phyloP scores from a whole-genome alignment of 2,113 vertebrate genomes.

The Elachura formosa region DNA sequence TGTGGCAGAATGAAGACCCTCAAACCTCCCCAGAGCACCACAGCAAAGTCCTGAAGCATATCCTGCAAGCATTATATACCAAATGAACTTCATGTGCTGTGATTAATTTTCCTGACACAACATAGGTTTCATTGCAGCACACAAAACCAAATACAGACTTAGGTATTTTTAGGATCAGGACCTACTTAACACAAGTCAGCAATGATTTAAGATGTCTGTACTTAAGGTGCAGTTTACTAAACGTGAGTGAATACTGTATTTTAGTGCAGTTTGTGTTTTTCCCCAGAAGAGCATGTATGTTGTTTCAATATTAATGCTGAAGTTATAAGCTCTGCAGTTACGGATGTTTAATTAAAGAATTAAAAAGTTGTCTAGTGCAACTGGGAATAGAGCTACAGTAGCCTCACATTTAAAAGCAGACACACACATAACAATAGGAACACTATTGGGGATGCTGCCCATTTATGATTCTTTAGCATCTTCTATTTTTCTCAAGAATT shows the following conservation, averaged over 20 bases:
- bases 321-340: neutral
- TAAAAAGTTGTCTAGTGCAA: neutral
- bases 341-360: conserved; percentile 3
- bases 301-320: neutral
- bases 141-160: conserved; percentile 6
- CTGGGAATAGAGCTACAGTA: neutral
- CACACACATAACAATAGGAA: neutral
- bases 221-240: neutral
- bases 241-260: neutral
- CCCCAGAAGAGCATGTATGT: neutral
- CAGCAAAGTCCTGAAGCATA: neutral
- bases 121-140: neutral
- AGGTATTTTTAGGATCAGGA: neutral
- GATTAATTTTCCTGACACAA: conserved; percentile 9
- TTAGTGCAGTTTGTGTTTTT: neutral
- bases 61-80: neutral
- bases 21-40: neutral
- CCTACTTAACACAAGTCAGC: neutral
- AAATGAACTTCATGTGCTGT: neutral
- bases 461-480: neutral
- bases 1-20: neutral
- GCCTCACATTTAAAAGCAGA: neutral
- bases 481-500: neutral
- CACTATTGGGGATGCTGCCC: neutral
- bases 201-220: neutral